phyloP scores from a whole-genome alignment of 2,113 vertebrate genomes.

The Pampusana beccarii region DNA sequence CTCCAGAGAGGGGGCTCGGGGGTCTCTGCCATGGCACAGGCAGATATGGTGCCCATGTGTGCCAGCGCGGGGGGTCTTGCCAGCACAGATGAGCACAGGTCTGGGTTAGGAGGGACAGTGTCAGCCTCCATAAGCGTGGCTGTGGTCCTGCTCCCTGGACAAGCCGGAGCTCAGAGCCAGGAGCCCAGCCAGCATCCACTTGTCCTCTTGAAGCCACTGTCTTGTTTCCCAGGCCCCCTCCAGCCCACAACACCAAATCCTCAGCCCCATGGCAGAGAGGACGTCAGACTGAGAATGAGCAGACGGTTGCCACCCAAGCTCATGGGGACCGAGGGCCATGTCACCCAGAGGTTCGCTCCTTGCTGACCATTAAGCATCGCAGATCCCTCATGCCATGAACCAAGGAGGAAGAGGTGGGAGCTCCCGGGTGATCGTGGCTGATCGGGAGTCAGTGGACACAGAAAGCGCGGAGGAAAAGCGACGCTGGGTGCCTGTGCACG shows the following conservation, averaged over 20 bases:
- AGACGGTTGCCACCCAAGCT: neutral
- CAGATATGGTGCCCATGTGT: rapidly evolving
- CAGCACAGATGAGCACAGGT: rapidly evolving
- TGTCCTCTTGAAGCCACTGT: neutral
- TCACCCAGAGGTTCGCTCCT: neutral
- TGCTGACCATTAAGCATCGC: neutral
- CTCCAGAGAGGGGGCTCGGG: neutral
- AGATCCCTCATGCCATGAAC: neutral
- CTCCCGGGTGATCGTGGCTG: neutral
- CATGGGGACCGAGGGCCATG: rapidly evolving
- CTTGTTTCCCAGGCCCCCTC: neutral
- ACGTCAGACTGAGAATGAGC: neutral
- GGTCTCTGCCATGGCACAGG: neutral
- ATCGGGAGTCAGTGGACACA: neutral
- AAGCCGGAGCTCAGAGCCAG: neutral
- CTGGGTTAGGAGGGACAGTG: neutral
- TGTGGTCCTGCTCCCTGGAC: neutral
- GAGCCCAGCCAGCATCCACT: neutral
- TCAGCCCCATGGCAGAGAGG: neutral
- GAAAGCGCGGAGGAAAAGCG: rapidly evolving
- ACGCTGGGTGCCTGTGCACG: neutral
- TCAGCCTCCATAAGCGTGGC: neutral
- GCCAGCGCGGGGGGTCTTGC: neutral
- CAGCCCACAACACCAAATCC: neutral
- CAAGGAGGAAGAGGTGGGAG: neutral